Percentiles rank a stretch among this genome's conserved stretches.
These are phyloP conservation scores for Tenualosa thibaudeaui DNA, from an alignment of 2,797 vertebrate species.

Conservation along the genomic window DNA sequence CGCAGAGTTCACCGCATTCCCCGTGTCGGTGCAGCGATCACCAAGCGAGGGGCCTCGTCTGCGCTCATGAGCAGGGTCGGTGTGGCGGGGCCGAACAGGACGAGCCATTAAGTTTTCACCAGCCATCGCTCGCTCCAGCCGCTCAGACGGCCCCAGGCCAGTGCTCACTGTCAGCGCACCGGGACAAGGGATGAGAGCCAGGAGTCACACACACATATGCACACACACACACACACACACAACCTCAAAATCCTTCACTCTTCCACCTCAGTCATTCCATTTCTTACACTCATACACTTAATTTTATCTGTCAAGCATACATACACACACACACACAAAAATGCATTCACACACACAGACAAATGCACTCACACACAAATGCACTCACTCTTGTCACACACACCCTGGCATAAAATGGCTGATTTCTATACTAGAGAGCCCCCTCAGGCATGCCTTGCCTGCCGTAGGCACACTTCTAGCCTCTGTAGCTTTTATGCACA, in stretches of 20 bases:
- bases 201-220: neutral
- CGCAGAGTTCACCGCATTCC: slow-evolving; percentile 47
- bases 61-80: neutral
- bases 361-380: no score
- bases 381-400: neutral
- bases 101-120: slow-evolving; percentile 70
- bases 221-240: neutral
- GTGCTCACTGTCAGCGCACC: slow-evolving; percentile 48
- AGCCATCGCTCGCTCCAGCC: slow-evolving; percentile 40
- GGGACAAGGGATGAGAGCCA: slow-evolving; percentile 45
- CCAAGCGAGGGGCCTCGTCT: slow-evolving; percentile 35
- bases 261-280: neutral
- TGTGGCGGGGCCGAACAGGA: neutral
- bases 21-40: slow-evolving; percentile 32
- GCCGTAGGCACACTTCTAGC: slow-evolving; percentile 45
- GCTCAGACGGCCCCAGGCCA: slow-evolving; percentile 39
- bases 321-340: neutral
- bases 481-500: slow-evolving; percentile 14
- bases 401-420: slow-evolving; percentile 41
- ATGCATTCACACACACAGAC: neutral
- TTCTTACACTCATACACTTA: neutral
- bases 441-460: slow-evolving; percentile 41
- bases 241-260: neutral
- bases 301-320: neutral
- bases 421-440: slow-evolving; percentile 40